Percentiles rank a stretch among this genome's conserved stretches.
These are phyloP conservation scores for Micromys minutus DNA, from an alignment of 2,113 vertebrate species.

Conservation along the genomic window DNA sequence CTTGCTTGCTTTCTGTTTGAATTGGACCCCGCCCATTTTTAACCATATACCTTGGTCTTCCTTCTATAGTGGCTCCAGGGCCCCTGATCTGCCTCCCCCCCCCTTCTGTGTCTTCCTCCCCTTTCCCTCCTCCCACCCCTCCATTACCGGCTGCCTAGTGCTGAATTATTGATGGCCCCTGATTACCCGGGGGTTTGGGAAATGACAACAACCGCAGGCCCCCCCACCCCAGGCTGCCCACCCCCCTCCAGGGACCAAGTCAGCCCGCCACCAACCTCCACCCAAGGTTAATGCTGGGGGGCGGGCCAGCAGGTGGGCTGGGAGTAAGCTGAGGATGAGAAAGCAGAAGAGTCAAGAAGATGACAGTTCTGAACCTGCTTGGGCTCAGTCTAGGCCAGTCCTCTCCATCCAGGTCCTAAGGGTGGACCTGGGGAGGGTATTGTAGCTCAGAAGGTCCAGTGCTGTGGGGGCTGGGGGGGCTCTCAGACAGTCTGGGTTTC, in stretches of 20 bases:
- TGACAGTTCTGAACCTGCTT: background rate
- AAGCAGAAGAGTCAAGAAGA: conserved; percentile 40
- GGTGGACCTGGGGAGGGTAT: conserved; percentile 35
- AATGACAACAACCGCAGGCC: conserved; percentile 82
- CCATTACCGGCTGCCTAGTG: conserved; percentile 84
- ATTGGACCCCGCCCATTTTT: conserved; percentile 19
- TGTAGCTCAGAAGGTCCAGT: conserved; percentile 60
- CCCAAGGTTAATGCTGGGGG: conserved; percentile 81
- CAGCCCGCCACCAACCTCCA: conserved; percentile 81
- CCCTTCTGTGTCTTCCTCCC: conserved; percentile 40
- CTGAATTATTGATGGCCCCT: conserved; percentile 87
- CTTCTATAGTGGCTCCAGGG: conserved; percentile 60
- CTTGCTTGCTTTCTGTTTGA: conserved; percentile 50
- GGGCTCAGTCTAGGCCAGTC: background rate
- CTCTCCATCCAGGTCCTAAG: background rate
- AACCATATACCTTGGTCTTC: conserved; percentile 54
- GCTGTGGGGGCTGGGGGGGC: conserved; percentile 70
- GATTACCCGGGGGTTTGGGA: conserved; percentile 86
- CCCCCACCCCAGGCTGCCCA: conserved; percentile 67
- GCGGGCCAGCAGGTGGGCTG: conserved; percentile 73
- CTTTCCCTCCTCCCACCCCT: conserved; percentile 82
- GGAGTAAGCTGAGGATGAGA: conserved; percentile 50
- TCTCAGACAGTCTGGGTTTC: conserved; percentile 83
- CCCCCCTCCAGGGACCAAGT: conserved; percentile 67
- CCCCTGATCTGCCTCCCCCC: conserved; percentile 53